phyloP scores from a whole-genome alignment of 1,140 invertebrate genomes.

The Hypothenemus hampei region DNA sequence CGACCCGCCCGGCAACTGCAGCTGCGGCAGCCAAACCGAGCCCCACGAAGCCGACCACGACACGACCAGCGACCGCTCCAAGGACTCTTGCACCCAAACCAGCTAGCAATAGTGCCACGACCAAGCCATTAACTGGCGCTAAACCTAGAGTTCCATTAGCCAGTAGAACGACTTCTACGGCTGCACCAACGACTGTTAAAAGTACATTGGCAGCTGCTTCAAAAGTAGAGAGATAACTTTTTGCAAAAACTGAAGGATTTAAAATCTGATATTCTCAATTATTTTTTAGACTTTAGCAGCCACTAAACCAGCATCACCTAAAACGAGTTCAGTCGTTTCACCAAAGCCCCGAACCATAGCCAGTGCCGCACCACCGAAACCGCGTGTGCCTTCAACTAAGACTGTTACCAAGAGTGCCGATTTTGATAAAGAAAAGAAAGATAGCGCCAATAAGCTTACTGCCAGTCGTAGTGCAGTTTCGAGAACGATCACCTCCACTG shows the following conservation, averaged over 20 bases:
- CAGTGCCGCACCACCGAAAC: conserved; percentile 39
- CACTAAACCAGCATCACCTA: background rate
- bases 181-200: background rate
- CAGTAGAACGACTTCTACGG: background rate
- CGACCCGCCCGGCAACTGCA: conserved; percentile 11
- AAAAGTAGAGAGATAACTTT: background rate
- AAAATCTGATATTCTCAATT: background rate
- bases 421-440: conserved; percentile 55
- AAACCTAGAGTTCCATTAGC: background rate
- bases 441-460: conserved; percentile 56
- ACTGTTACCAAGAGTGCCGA: conserved; percentile 39
- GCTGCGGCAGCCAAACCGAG: conserved; percentile 20
- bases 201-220: background rate
- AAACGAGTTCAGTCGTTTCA: background rate
- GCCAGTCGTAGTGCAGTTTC: conserved; percentile 46
- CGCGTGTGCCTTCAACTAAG: conserved; percentile 31
- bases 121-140: conserved; percentile 11
- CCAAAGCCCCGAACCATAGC: conserved; percentile 23
- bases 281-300: background rate
- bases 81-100: conserved; percentile 10
- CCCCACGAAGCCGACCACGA: conserved; percentile 15
- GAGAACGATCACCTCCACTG: conserved; percentile 35
- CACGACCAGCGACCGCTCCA: conserved; percentile 18
- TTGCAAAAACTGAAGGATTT: background rate
- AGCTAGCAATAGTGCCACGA: background rate